Evolutionary conservation across 2,797 vertebrate species (phyloP).

Genomic region (Silurus aristotelis): DNA sequence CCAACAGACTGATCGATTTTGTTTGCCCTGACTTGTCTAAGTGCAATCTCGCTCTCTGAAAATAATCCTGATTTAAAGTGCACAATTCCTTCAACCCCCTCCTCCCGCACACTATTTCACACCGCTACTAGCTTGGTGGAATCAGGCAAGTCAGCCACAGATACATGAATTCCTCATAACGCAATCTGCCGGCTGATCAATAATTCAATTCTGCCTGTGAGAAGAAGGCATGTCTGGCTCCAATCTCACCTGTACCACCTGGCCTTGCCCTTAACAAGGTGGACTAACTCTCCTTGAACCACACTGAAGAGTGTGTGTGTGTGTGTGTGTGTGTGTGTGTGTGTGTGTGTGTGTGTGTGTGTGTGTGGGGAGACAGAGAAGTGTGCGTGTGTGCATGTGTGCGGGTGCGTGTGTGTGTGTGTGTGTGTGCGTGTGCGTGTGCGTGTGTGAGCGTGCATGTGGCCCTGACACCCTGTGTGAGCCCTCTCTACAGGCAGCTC

Average conservation of each 20-base stretch:
- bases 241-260: conserved; percentile 72
- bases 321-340: conserved; percentile 42
- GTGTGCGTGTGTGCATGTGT: conserved; percentile 17
- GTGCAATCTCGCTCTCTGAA: conserved; percentile 60
- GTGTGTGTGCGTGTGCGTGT: not conserved
- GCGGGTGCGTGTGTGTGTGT: conserved; percentile 19
- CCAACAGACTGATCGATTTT: conserved; percentile 71
- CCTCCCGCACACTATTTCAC: conserved; percentile 39
- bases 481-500: conserved; percentile 61
- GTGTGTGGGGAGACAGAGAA: not conserved
- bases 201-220: conserved; percentile 79
- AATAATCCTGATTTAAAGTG: conserved; percentile 63
- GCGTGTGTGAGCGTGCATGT: conserved; percentile 42
- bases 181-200: conserved; percentile 80
- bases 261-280: conserved; percentile 65
- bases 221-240: conserved; percentile 70
- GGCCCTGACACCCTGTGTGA: conserved; percentile 43
- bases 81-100: conserved; percentile 31
- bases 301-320: conserved; percentile 11
- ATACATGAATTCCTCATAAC: conserved; percentile 78
- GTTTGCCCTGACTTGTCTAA: conserved; percentile 69
- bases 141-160: conserved; percentile 54
- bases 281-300: conserved; percentile 69
- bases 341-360: conserved; percentile 12
- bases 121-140: conserved; percentile 56